These are phyloP conservation scores for Marcusenius ussheri DNA, from an alignment of 2,113 vertebrate species.

Conservation along the genomic window DNA sequence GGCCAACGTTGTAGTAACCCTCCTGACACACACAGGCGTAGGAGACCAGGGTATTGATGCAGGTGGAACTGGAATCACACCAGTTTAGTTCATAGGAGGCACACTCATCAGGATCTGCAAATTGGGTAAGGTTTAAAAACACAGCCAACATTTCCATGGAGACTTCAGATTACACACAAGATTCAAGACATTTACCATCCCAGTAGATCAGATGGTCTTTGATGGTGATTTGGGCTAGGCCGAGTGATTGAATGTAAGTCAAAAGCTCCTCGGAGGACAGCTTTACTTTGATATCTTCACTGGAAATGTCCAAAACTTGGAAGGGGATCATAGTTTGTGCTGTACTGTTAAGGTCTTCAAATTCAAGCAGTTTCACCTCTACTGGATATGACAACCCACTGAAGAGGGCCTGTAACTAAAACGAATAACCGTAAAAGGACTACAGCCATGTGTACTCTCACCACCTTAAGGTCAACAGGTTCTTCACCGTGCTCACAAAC, in stretches of 20 bases:
- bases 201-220: slow-evolving; percentile 41
- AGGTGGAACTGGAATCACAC: slow-evolving; percentile 48
- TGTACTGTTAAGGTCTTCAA: slow-evolving; percentile 26
- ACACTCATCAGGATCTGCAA: slow-evolving; percentile 51
- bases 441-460: neutral
- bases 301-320: slow-evolving; percentile 30
- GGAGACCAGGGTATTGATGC: slow-evolving; percentile 54
- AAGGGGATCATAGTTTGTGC: slow-evolving; percentile 32
- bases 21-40: slow-evolving; percentile 46
- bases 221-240: slow-evolving; percentile 20
- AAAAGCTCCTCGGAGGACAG: slow-evolving; percentile 30
- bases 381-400: slow-evolving; percentile 16
- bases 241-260: slow-evolving; percentile 32
- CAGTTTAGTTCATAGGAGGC: neutral
- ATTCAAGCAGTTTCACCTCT: slow-evolving; percentile 26
- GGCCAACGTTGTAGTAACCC: slow-evolving; percentile 49
- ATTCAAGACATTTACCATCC: slow-evolving; percentile 39
- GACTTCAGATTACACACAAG: neutral
- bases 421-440: neutral
- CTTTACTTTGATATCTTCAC: neutral
- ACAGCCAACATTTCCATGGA: neutral
- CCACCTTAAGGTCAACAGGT: neutral
- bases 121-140: neutral
- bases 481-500: neutral
- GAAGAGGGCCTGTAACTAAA: slow-evolving; percentile 44